Conservation (phyloP, 2,888 invertebrate species). For the Keiferia lycopersicella region DNA sequence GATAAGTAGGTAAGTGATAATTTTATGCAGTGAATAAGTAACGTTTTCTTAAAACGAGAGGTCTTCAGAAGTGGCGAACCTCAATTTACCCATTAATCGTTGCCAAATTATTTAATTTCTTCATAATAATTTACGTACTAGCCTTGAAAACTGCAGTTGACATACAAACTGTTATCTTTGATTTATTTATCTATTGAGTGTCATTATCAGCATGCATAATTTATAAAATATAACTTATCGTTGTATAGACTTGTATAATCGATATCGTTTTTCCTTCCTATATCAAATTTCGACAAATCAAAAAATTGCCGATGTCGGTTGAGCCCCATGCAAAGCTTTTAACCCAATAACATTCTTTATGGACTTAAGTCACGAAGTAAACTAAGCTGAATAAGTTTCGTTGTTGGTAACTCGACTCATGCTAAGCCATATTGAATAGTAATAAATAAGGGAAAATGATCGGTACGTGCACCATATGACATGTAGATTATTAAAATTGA, state of each 20-base stretch:
- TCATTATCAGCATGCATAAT: background rate
- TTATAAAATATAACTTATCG: conserved; percentile 6
- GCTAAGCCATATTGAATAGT: background rate
- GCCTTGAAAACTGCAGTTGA: background rate
- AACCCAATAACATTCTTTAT: conserved; percentile 27
- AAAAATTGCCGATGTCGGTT: conserved; percentile 13
- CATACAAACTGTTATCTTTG: background rate
- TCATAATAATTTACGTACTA: background rate
- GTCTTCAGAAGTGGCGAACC: too few relatives aligned
- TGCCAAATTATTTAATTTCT: background rate
- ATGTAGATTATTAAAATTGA: too few relatives aligned
- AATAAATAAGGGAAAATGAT: background rate
- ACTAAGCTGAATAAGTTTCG: conserved; percentile 3
- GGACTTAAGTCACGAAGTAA: conserved; percentile 25
- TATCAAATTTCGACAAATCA: conserved; percentile 18
- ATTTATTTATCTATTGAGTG: conserved; percentile 2
- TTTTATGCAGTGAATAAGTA: too few relatives aligned
- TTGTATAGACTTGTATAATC: conserved; percentile 1
- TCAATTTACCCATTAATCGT: too few relatives aligned
- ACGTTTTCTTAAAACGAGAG: too few relatives aligned
- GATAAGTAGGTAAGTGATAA: background rate
- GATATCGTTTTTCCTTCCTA: background rate
- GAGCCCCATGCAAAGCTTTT: conserved; percentile 19
- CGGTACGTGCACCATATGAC: too few relatives aligned
- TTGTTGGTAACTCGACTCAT: background rate